A percentile compares a stretch with the other conserved stretches of the same genome.
These are phyloP conservation scores for Psittacus erithacus DNA, from an alignment of 2,113 vertebrate genomes.

Conservation along the genomic window DNA sequence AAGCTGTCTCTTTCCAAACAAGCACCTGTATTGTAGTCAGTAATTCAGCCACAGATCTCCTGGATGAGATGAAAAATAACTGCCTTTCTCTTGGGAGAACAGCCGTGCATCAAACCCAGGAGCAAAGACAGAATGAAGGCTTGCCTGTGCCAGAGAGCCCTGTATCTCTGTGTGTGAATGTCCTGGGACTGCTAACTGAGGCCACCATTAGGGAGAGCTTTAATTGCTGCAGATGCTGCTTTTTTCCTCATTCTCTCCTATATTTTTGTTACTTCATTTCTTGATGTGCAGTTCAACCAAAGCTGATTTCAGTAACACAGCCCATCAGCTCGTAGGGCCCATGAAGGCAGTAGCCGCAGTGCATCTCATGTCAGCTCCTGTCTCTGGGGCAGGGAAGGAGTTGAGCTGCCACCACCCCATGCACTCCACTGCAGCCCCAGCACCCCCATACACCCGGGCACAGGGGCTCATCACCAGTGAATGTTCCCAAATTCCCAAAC, in stretches of 20 bases:
- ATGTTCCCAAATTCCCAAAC: too few relatives aligned
- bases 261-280: not conserved
- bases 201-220: not conserved
- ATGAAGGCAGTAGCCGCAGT: not conserved
- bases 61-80: not conserved
- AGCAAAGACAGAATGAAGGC: not conserved
- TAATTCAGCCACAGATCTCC: not conserved
- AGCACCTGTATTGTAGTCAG: not conserved
- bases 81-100: not conserved
- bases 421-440: not conserved
- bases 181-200: not conserved
- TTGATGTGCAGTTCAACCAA: not conserved
- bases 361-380: not conserved
- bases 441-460: accelerated
- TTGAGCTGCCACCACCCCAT: not conserved
- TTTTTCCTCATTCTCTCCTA: not conserved
- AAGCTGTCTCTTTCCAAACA: not conserved
- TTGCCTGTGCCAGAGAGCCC: not conserved
- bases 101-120: not conserved
- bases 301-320: not conserved
- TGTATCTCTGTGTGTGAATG: not conserved
- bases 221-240: not conserved
- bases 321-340: too few relatives aligned
- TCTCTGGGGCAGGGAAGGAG: not conserved
- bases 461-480: not conserved